Evolutionary conservation across 1,140 invertebrate genomes (phyloP).

Genomic region (Drosophila repleta): DNA sequence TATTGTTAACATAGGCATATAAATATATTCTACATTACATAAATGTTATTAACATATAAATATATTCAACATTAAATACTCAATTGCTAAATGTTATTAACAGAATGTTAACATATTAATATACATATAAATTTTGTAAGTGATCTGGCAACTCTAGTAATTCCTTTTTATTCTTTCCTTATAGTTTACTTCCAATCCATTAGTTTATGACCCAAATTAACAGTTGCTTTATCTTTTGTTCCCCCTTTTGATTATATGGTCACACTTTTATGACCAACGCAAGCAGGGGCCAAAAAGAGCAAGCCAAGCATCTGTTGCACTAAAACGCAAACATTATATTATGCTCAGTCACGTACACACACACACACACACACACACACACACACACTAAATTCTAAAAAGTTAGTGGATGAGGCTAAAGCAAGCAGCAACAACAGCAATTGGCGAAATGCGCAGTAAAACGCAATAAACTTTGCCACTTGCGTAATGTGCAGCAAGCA

Average conservation of each 20-base stretch:
- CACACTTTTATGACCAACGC: conserved; percentile 33
- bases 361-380: neutral
- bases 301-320: conserved; percentile 24
- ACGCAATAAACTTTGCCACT: conserved; percentile 72
- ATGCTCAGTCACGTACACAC: conserved; percentile 41
- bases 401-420: conserved; percentile 20
- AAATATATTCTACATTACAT: too few species aligned
- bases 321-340: conserved; percentile 33
- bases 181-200: neutral
- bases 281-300: neutral
- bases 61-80: too few species aligned
- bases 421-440: conserved; percentile 10
- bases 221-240: neutral
- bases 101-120: too few species aligned
- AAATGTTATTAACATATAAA: too few species aligned
- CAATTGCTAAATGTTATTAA: too few species aligned
- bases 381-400: conserved; percentile 40
- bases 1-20: too few species aligned
- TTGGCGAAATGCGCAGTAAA: conserved; percentile 64
- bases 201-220: neutral
- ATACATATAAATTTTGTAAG: too few species aligned
- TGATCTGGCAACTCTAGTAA: too few species aligned
- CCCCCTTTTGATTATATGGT: conserved; percentile 18
- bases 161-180: neutral
- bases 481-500: conserved; percentile 65